Base-by-base conservation (phyloP, 2,888 invertebrate genomes). In the Carcina quercana region DNA sequence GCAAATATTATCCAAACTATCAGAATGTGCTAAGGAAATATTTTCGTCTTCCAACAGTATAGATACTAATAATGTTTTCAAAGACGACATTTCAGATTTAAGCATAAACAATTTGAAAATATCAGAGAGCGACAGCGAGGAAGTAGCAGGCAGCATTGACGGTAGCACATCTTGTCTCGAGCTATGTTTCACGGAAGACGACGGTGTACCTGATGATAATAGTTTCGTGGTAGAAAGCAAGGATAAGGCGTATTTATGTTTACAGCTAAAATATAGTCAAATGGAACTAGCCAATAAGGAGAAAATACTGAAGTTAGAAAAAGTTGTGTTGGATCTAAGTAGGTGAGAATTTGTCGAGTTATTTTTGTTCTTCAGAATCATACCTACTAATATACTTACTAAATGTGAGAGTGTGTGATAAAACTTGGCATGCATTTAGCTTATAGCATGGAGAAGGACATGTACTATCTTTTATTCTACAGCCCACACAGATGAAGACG, bases 241-340 rank as follows among this genome's bases (percentile, higher is more conserved):
- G 48, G 84, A 85, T 47, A 83, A 78, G 37, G 83, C 80, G 38
- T 75, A 70, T 52, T 69, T 86, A 27, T 75, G 76, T 46, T 66
- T 89, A 39, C 79, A 87, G 47, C 70, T 86, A 13, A 88, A 86
- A 50, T 74, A 86, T 36, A 76, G 75, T 39, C 74, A 79, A 50
- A 55, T 76, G 43, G 82, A 83, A 56, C 47, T 72, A 50, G 56
- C 55, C 2, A 73, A 64, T 60, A 84, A 75, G 53, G 84, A 84
- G 31, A 84, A 80, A 50, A 69, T 76, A 53, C 65, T 68, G 34
- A 82, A 83, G 44, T 59, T 85, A 51, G 84, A 85, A 50, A 80
- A 70, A 45, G 86, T 87, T 45, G 67, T 90, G 28, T 83, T 88
- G 55, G 86, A 89, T 47, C 62, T 91, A 30, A 88, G 86, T 69